These are phyloP conservation scores for Monopterus albus DNA, from an alignment of 2,113 vertebrate genomes.

Conservation along the genomic window DNA sequence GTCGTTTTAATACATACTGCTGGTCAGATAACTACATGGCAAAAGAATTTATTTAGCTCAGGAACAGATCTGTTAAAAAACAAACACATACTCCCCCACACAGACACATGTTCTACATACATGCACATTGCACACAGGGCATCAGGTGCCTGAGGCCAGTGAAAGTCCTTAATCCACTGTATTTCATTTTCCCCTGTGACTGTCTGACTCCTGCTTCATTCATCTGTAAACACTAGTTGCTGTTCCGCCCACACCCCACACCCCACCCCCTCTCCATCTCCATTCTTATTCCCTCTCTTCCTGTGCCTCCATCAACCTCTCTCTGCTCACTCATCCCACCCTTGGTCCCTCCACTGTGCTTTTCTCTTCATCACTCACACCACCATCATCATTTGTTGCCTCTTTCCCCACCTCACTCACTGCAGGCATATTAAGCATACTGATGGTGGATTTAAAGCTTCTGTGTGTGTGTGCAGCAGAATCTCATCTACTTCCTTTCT, in stretches of 20 bases:
- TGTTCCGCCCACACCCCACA: not conserved
- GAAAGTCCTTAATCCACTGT: constrained; percentile 21
- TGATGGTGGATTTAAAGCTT: too few species aligned
- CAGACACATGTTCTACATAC: not conserved
- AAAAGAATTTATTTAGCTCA: too few species aligned
- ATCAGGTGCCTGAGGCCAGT: constrained; percentile 17
- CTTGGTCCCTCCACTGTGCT: not conserved
- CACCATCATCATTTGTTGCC: not conserved
- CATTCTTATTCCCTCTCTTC: not conserved
- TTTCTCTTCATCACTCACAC: not conserved
- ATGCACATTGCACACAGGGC: constrained; percentile 9
- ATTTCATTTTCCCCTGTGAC: constrained; percentile 19
- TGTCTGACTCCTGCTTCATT: constrained; percentile 20
- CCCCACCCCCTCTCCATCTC: too few species aligned
- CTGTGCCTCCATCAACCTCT: not conserved
- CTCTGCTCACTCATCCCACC: not conserved
- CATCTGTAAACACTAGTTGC: constrained; percentile 47
- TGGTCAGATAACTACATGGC: too few species aligned
- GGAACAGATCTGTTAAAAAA: too few species aligned
- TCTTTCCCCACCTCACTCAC: constrained; percentile 20
- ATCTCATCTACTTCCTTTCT: too few species aligned
- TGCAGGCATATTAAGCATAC: constrained; percentile 9
- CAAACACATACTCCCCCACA: too few species aligned
- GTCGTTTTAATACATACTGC: too few species aligned
- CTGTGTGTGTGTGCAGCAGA: too few species aligned